Base-by-base conservation (phyloP, 2,888 invertebrate species). In the Adela reaumurella region DNA sequence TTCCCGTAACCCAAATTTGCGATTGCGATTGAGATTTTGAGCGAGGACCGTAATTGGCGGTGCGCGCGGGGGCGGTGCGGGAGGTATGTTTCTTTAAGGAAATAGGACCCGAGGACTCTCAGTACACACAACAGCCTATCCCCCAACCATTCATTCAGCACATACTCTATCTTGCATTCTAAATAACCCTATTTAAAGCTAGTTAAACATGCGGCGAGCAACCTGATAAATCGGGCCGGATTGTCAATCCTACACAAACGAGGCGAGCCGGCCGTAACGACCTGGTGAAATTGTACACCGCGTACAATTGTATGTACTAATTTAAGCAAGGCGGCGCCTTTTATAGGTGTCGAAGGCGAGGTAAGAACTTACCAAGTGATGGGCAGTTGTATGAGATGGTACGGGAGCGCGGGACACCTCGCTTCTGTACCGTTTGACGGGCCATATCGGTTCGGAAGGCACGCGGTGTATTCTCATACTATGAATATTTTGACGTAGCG, bases 301-400 rank as follows among this genome's bases (percentile, higher is more conserved):
- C 24, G 8, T 35, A 77, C 78, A 78, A 78, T 77, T 72, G 74
- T 62, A 58, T 57, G 60, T 68, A 70, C 77, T 78, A 78, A 78
- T 78, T 78, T 74, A 77, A 62, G 60, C 49, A 45, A 58, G 59
- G 70, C 74, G 78, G 78, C 64, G 54, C 78, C 77, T 65, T 78
- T 70, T 78, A 79, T 58, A 78, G 78, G 49, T 56, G 47, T 35
- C 35, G 35, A 51, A 51, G 61, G 62, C 62, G 73, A 69, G 76
- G 65, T 73, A 70, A 74, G 76, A 74, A 70, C 70, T 67, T 67
- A 58, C 62, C 60, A 43, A 64, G 70, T 78, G 79, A 79, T 78
- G 61, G 79, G 78, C 79, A 66, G 74, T 76, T 79, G 77, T 79
- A 79, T 79, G 72, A 76, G 61, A 14, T 8, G 35, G 11, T 14